phyloP scores from a whole-genome alignment of 2,888 invertebrate species.

The Ichneumoninae sp. region DNA sequence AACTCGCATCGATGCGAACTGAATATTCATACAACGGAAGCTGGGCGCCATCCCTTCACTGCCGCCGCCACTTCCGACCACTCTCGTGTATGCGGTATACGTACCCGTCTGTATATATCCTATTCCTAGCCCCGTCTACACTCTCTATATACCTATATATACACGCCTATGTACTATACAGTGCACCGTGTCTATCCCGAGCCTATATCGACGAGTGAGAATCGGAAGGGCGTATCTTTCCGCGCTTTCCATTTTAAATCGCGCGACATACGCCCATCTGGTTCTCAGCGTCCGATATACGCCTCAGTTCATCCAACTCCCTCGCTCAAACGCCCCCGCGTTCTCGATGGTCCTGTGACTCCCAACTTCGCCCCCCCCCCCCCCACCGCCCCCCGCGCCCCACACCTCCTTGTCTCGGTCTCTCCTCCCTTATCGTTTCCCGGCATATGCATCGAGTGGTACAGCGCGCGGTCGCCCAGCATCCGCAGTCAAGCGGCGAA shows the following conservation, averaged over 20 bases:
- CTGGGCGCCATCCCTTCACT: constrained; percentile 44
- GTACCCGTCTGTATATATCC: constrained; percentile 1
- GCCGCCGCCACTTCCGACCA: constrained; percentile 55
- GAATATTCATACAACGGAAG: constrained; percentile 72
- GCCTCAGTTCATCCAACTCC: constrained; percentile 4
- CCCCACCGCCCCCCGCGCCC: not conserved
- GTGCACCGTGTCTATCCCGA: not conserved
- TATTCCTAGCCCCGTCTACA: constrained; percentile 6
- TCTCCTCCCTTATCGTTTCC: constrained; percentile 48
- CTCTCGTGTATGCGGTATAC: constrained; percentile 21
- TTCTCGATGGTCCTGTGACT: constrained; percentile 29
- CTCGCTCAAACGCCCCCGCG: constrained; percentile 31
- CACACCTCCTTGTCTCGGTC: constrained; percentile 18
- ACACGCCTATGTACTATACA: not conserved
- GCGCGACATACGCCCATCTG: not conserved
- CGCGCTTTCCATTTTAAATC: too few relatives aligned
- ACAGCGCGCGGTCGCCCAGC: not conserved
- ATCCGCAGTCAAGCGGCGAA: constrained; percentile 42
- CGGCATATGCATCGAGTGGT: constrained; percentile 39
- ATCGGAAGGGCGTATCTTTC: too few relatives aligned
- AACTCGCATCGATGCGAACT: constrained; percentile 65
- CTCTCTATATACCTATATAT: not conserved
- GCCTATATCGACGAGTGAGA: too few relatives aligned
- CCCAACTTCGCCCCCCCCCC: not conserved
- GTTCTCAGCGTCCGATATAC: not conserved